Conservation (phyloP, 2,797 vertebrate genomes). For the Myotis myotis region DNA sequence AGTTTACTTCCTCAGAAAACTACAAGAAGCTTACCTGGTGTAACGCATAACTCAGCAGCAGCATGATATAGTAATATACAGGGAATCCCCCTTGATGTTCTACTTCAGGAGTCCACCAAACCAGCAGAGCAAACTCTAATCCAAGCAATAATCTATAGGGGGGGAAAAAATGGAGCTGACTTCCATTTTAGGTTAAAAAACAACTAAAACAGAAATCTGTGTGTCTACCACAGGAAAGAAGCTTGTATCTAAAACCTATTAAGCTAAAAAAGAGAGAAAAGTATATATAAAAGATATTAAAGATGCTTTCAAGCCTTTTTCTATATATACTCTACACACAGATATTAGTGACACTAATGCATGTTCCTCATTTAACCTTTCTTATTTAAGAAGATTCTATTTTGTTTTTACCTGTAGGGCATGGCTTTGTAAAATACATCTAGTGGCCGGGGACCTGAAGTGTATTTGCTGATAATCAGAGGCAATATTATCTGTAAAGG, state of each 20-base stretch:
- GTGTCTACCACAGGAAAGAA: background rate
- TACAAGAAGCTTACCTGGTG: constrained; percentile 90
- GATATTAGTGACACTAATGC: background rate
- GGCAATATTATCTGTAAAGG: constrained; percentile 96
- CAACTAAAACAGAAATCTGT: background rate
- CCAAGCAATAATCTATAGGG: constrained; percentile 92
- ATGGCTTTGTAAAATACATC: constrained; percentile 97
- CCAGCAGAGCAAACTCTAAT: constrained; percentile 92
- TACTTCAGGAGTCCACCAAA: constrained; percentile 96
- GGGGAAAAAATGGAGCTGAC: background rate
- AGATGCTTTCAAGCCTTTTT: constrained; percentile 7
- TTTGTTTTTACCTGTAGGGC: constrained; percentile 91
- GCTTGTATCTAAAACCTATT: background rate
- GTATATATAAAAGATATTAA: background rate
- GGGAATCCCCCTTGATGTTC: constrained; percentile 93
- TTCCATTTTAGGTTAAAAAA: constrained; percentile 44
- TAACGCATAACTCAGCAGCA: constrained; percentile 94
- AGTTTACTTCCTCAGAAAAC: background rate
- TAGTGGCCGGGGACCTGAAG: constrained; percentile 94
- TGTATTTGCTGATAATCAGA: constrained; percentile 97
- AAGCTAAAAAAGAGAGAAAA: constrained; percentile 24
- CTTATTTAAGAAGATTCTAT: constrained; percentile 2
- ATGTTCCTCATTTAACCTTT: background rate
- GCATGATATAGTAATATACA: constrained; percentile 90
- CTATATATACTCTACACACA: background rate